Evolutionary conservation across 1,140 invertebrate genomes (phyloP), one percentile per base, ranked within the genome.

Genomic region (Musca domestica): DNA sequence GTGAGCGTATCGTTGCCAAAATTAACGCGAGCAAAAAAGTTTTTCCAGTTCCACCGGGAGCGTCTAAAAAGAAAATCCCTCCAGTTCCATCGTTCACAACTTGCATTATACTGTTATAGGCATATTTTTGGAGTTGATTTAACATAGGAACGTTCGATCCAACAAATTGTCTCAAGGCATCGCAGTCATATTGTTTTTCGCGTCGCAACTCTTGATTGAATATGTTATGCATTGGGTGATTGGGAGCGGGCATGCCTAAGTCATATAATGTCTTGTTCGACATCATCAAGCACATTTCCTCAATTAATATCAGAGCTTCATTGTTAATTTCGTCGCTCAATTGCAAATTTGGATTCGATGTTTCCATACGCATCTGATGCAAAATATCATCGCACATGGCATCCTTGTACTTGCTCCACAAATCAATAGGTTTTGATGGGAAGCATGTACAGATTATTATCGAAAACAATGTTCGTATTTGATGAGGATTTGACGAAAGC

Each of bases 1-100:
- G 67, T 34, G 61, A 69, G 19, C 73, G 25, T 17, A 75, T 71
- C 9, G 9, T 47, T 41, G 72, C 70, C 10, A 76, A 61, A 10
- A 72, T 19, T 9, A 68, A 17, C 19, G 23, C 25, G 9, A 63
- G 3, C 2, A 68, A 46, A 6, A 68, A 68, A 5, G 46, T 68
- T 68, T 68, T 68, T 9, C 56, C 58, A 12, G 67, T 63, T 5
- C 54, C 56, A 4, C 54, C 67, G 15, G 54, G 34, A 17, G 56
- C 56, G 48, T 67, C 56, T 23, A 64, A 3, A 14, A 56, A 30
- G 2, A 17, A 54, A 14, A 49, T 10, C 17, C 10, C 23, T 15
- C 25, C 46, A n/a, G 12, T 12, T 52, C 25, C 25, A 15, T 27
- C 52, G 5, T 66, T 52, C 51, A 25, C 17, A n/a, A 17, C 1